Evolutionary conservation across 2,888 invertebrate species (phyloP).

Genomic region (Tinea trinotella): DNA sequence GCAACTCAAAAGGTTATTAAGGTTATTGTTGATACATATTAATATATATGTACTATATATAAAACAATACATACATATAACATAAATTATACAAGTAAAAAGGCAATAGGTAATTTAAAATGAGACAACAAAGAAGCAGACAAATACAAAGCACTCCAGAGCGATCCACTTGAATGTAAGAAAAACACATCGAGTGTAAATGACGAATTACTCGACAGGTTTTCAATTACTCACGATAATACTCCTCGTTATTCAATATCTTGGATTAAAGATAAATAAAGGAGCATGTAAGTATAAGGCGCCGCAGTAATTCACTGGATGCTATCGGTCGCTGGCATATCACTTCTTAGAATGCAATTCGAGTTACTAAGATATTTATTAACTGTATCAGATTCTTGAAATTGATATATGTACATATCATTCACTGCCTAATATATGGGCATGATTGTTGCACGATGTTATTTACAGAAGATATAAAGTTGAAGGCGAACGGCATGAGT

Average conservation of each 20-base stretch:
- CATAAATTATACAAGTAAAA: not conserved
- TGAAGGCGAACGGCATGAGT: conserved; percentile 11
- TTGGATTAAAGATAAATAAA: conserved; percentile 21
- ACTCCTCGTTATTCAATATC: conserved; percentile 53
- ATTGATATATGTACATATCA: conserved; percentile 16
- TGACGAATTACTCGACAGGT: conserved; percentile 15
- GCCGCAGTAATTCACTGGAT: conserved; percentile 42
- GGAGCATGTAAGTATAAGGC: conserved; percentile 27
- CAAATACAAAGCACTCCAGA: conserved; percentile 15
- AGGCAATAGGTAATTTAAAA: not conserved
- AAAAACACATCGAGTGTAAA: conserved; percentile 17
- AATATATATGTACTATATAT: no score
- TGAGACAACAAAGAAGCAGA: conserved; percentile 14
- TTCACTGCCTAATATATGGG: not conserved
- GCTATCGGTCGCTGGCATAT: conserved; percentile 32
- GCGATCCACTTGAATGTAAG: conserved; percentile 12
- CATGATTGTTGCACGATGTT: conserved; percentile 1
- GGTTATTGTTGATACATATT: no score
- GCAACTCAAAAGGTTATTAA: no score
- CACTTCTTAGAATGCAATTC: conserved; percentile 58
- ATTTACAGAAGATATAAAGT: not conserved
- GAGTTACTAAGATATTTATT: conserved; percentile 60
- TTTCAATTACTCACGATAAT: conserved; percentile 23
- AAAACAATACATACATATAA: no score
- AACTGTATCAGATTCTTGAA: conserved; percentile 53